These are phyloP conservation scores for Calephelis virginiensis DNA, from an alignment of 1,140 invertebrate species.

Conservation along the genomic window DNA sequence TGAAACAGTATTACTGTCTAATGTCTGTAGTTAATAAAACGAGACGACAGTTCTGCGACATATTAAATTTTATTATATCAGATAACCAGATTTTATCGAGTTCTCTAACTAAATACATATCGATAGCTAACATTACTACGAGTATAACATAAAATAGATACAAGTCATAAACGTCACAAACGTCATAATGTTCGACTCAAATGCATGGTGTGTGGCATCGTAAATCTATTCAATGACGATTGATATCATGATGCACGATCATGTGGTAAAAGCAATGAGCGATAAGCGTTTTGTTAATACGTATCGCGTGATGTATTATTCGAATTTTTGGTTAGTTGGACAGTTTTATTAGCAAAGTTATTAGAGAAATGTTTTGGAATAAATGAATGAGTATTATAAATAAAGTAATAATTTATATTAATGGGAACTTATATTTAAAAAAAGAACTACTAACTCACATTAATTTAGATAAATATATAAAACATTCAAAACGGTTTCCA, in stretches of 20 bases:
- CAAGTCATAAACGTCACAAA: slow-evolving; percentile 21
- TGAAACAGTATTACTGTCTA: too few species aligned
- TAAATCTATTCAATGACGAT: slow-evolving; percentile 43
- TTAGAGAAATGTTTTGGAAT: too few species aligned
- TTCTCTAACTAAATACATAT: neutral
- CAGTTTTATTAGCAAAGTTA: neutral
- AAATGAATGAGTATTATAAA: too few species aligned
- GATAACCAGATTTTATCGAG: neutral
- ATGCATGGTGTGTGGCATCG: slow-evolving; percentile 35
- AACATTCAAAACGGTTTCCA: too few species aligned
- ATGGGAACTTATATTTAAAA: too few species aligned
- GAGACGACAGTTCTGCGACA: too few species aligned
- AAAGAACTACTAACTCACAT: too few species aligned
- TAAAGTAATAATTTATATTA: too few species aligned
- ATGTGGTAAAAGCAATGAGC: slow-evolving; percentile 26
- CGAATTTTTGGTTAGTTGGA: neutral
- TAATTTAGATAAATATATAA: too few species aligned
- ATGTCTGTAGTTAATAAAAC: too few species aligned
- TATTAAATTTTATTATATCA: too few species aligned
- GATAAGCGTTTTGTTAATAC: slow-evolving; percentile 3
- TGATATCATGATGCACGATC: slow-evolving; percentile 25
- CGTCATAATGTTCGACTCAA: slow-evolving; percentile 16
- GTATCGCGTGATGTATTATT: neutral
- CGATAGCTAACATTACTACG: neutral
- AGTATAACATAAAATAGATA: neutral